Percentiles rank a stretch among this genome's conserved stretches.
Conservation (phyloP, 2,797 vertebrate species). For the Alauda arvensis region DNA sequence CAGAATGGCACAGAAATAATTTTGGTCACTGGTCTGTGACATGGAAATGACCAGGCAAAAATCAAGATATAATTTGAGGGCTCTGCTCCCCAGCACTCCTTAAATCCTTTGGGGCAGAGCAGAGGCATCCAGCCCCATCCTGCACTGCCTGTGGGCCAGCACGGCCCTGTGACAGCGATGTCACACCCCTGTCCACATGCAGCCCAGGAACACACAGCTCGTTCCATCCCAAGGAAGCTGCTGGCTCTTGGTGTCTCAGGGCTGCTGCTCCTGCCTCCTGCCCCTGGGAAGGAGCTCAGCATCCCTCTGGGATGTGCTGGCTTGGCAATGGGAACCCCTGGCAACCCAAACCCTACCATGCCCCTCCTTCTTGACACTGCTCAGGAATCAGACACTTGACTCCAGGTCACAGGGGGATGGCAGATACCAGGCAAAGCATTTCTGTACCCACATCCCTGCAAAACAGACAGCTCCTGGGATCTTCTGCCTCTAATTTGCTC, state of each 20-base stretch:
- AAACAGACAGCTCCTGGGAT: neutral
- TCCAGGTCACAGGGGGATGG: neutral
- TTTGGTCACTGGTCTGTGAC: neutral
- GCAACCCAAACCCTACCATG: neutral
- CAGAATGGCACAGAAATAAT: neutral
- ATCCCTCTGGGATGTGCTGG: neutral
- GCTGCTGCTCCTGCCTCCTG: accelerated
- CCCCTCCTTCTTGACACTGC: neutral
- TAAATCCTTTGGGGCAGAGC: neutral
- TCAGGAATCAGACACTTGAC: neutral
- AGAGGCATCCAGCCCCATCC: neutral
- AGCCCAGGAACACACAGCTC: accelerated
- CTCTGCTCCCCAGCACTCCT: neutral
- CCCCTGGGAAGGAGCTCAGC: neutral
- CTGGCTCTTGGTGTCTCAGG: neutral
- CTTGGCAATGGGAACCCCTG: neutral
- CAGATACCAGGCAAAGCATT: neutral
- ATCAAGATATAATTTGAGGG: neutral
- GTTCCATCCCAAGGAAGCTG: neutral
- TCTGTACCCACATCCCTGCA: neutral
- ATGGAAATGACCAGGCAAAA: neutral
- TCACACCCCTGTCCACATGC: accelerated
- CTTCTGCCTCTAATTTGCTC: neutral
- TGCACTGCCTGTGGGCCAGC: accelerated
- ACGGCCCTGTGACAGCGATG: accelerated